A percentile compares a stretch with the other conserved stretches of the same genome.
These are phyloP conservation scores for Halcyon badia DNA, from an alignment of 2,797 vertebrate genomes.

Conservation along the genomic window DNA sequence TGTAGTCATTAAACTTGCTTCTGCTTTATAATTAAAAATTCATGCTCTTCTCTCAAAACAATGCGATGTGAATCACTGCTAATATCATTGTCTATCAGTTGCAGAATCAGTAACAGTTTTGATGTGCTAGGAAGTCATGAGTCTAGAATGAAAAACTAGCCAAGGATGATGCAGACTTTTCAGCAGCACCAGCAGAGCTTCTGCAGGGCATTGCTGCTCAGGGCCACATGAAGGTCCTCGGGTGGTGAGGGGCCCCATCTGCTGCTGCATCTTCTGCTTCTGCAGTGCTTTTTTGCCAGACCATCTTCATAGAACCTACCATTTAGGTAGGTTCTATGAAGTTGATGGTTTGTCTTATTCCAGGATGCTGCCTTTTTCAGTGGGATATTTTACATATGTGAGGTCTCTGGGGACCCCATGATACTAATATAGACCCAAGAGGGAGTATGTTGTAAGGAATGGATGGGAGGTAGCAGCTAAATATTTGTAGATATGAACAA, in stretches of 20 bases:
- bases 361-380: not conserved
- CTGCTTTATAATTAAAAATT: not conserved
- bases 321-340: not conserved
- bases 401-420: not conserved
- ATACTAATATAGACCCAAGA: not conserved
- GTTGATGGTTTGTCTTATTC: not conserved
- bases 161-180: not conserved
- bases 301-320: not conserved
- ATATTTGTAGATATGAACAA: not conserved
- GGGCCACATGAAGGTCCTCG: accelerated
- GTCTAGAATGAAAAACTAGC: not conserved
- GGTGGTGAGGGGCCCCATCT: accelerated
- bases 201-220: not conserved
- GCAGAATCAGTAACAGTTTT: not conserved
- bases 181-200: not conserved
- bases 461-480: not conserved
- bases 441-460: not conserved
- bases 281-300: accelerated
- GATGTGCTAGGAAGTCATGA: not conserved
- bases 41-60: not conserved
- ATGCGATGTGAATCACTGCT: not conserved
- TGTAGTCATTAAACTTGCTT: conserved; percentile 1
- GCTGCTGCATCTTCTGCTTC: not conserved
- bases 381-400: not conserved
- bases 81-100: not conserved